Evolutionary conservation across 2,113 vertebrate genomes (phyloP), one percentile per base, ranked within the genome.

Genomic region (Salvelinus sp.): DNA sequence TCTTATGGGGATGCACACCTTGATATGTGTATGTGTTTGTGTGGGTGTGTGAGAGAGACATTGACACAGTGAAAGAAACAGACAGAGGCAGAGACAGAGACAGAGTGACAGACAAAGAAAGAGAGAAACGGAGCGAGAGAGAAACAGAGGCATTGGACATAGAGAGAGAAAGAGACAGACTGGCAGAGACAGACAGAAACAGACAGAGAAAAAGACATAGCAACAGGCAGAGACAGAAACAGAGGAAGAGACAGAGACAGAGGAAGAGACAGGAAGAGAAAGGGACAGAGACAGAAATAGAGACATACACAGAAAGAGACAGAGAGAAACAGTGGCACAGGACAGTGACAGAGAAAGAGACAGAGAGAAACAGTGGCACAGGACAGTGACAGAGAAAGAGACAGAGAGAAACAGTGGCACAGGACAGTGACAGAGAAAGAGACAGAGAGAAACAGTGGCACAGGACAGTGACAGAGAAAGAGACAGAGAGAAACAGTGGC

Each of bases 261-360:
- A 50, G 47, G 4, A 16, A 18, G 28, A 64, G 14, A 16, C 18
- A 63, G 23, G 28, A 3, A 73, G 47, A 48, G 9, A 0, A 69
- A 1, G 1, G 38, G 47, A 48, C 9, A 48, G 54, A 60, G 57
- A 60, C 16, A 60, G 20, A 58, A 0, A 58, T 0, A 58, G 14
- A n/a, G 57, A 58, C 4, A n/a, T 1, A 60, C 1, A 33, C 30
- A 33, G 30, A 33, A 23, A 28, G 28, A 28, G 28, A 28, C 3
- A 28, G 28, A 0, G 27, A 28, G 27, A 28, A 2, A 27, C 2
- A 28, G 30, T 6, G 5, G 6, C 23, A 23, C 23, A 23, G 28
- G 28, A 28, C 50, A 70, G 54, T 71, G 28, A 57, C 16, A 71
- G 20, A 72, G 58, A 72, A 38, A 65, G 66, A 62, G 4, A 28